These are phyloP conservation scores for Atractosteus spatula DNA, from an alignment of 2,113 vertebrate genomes.

Conservation along the genomic window DNA sequence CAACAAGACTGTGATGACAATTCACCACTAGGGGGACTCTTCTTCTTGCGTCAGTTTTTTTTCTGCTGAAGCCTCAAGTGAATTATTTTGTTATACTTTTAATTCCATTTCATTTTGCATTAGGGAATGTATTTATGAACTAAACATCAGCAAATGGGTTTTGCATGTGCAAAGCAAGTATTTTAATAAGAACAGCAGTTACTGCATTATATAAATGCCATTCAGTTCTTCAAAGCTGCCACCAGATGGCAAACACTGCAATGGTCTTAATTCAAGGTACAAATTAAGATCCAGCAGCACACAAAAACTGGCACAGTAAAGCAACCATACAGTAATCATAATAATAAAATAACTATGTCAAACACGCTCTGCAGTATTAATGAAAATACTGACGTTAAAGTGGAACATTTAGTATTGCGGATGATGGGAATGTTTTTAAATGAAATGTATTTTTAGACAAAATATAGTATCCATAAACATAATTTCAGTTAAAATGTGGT, in stretches of 20 bases:
- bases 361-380: too few species aligned
- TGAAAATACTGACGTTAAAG: too few species aligned
- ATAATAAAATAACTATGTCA: too few species aligned
- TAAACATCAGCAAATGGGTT: too few species aligned
- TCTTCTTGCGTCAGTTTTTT: slow-evolving; percentile 17
- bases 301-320: too few species aligned
- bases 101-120: neutral
- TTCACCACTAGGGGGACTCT: slow-evolving; percentile 39
- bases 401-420: too few species aligned
- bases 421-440: too few species aligned
- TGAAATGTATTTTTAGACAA: too few species aligned
- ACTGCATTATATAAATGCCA: neutral
- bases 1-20: neutral
- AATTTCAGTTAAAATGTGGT: too few species aligned
- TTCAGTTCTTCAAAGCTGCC: neutral
- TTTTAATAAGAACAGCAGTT: neutral
- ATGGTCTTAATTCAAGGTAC: neutral
- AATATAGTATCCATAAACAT: too few species aligned
- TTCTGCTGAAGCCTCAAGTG: neutral
- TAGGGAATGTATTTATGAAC: neutral
- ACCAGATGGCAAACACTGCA: slow-evolving; percentile 7
- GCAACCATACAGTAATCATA: too few species aligned
- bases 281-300: too few species aligned
- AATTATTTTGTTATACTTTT: neutral
- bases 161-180: neutral